These are phyloP conservation scores for Entomobrya multifasciata DNA, from an alignment of 2,888 invertebrate genomes.

Conservation along the genomic window DNA sequence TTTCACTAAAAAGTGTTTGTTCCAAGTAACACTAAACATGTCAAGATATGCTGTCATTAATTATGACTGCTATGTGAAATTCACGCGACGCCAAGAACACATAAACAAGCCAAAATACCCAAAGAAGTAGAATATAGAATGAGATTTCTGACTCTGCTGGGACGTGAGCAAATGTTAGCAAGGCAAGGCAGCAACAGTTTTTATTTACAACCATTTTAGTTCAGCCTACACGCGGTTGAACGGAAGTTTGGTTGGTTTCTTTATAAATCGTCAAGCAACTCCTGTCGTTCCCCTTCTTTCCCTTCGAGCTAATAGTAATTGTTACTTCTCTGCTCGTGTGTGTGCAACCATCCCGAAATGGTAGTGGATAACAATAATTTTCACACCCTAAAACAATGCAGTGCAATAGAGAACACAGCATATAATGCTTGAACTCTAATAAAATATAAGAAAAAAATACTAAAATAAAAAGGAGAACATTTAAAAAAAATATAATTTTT, in stretches of 20 bases:
- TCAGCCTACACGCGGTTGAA: constrained; percentile 61
- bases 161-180: constrained; percentile 6
- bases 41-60: constrained; percentile 21
- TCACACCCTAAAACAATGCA: constrained; percentile 62
- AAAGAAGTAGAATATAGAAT: background rate
- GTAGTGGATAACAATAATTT: constrained; percentile 58
- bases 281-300: constrained; percentile 10
- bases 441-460: no score
- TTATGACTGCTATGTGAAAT: constrained; percentile 54
- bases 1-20: background rate
- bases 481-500: no score
- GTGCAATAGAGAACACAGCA: no score
- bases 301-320: constrained; percentile 13
- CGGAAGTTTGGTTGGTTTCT: constrained; percentile 71
- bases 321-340: constrained; percentile 12
- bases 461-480: no score
- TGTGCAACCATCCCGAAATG: constrained; percentile 32
- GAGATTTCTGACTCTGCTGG: constrained; percentile 16
- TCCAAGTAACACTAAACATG: background rate
- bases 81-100: constrained; percentile 51
- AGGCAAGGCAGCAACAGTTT: constrained; percentile 52
- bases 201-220: constrained; percentile 43
- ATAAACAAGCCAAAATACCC: constrained; percentile 17
- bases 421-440: no score
- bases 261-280: constrained; percentile 11